phyloP scores from a whole-genome alignment of 2,888 invertebrate species.

The Pheosia tremula region DNA sequence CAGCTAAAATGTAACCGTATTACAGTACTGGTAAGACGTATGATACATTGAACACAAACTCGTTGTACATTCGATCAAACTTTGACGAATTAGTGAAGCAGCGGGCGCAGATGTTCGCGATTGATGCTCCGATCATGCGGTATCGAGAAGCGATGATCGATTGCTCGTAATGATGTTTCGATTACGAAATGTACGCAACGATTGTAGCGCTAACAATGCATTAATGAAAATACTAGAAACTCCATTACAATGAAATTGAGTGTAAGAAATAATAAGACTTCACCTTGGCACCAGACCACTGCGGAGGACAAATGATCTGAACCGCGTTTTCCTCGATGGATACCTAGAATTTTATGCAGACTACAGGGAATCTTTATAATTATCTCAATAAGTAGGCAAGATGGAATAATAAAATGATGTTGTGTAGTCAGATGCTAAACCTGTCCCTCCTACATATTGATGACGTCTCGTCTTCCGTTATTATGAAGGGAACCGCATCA shows the following conservation, averaged over 20 bases:
- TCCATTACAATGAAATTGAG: no score
- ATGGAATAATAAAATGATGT: background rate
- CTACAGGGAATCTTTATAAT: no score
- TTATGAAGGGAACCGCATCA: slow-evolving; percentile 7
- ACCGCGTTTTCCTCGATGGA: no score
- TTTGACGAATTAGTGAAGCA: slow-evolving; percentile 36
- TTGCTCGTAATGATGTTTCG: slow-evolving; percentile 27
- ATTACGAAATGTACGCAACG: background rate
- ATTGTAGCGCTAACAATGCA: background rate
- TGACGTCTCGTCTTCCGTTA: background rate
- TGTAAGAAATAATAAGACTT: no score
- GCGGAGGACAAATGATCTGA: no score
- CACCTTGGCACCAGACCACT: no score
- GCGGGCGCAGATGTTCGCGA: slow-evolving; percentile 40
- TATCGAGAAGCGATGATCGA: slow-evolving; percentile 40
- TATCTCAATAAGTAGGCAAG: background rate
- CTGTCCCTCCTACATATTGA: background rate
- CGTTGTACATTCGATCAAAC: slow-evolving; percentile 26
- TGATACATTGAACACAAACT: slow-evolving; percentile 3
- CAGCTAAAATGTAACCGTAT: slow-evolving; percentile 11
- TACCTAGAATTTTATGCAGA: no score
- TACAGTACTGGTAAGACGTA: background rate
- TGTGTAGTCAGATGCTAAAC: background rate
- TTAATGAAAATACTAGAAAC: background rate
- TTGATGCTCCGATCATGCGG: slow-evolving; percentile 27